Base-by-base conservation (phyloP, 64 coral and sea anemone species). In the Porites lutea region DNA sequence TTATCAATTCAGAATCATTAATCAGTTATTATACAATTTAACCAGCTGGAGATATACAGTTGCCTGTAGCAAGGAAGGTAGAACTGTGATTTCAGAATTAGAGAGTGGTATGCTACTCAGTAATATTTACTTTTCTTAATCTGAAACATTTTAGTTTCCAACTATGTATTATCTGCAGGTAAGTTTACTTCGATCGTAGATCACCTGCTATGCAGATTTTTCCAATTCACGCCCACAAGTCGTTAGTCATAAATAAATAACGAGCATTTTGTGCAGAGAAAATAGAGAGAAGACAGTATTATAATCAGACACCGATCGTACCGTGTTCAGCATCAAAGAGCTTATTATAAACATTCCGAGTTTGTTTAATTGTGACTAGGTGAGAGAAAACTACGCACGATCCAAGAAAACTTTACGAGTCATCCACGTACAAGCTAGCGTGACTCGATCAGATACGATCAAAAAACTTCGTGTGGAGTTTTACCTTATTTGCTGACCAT, bases 231-330 rank as follows among this genome's bases (percentile, higher is more conserved):
- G 61, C 59, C 45, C 60, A 83, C 44, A n/a, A 49, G 37, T 67
- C 47, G 80, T 66, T 65, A 67, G 80, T 83, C 80, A 83, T 83
- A 83, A 83, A 83, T 83, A 83, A 83, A 83, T 83, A 66, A 83
- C 45, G 80, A 67, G 3, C 60, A 83, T 46, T 76, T 65, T 66
- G 8, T 48, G 51, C 13, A 83, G 54, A 44, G 44, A 2, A 37
- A 37, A 67, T 20, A 49, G 27, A 76, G 49, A 83, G 61, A 79
- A 58, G 59, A 8, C 20, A 58, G 59, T 8, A 82, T 65, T 58
- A 82, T 82, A 65, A 27, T 6, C 2, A 83, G 8, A 65, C 3
- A 46, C 60, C 80, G 48, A 65, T 15, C 13, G 46, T 18, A 65
- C 2, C 22, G 43, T 47, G 63, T 2, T 23, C 68, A 43, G 46